Base-by-base conservation (phyloP, 35 echinoderm and acorn worm species). In the Amphiura filiformis region DNA sequence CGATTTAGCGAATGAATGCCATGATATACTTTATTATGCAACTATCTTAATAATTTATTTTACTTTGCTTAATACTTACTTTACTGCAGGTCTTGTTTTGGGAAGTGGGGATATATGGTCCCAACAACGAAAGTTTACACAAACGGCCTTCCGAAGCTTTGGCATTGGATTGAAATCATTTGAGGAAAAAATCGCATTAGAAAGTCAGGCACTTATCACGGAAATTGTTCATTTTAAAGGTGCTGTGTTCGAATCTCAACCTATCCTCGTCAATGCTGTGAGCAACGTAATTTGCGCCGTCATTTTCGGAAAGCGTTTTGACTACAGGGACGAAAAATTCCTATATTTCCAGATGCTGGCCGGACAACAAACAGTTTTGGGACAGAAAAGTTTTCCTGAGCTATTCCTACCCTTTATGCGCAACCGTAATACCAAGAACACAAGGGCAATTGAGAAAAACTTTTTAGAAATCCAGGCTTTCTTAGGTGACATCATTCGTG, bases 221-320 rank as follows among this genome's bases (percentile, higher is more conserved):
- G 85, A 87, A 65, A 77, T 87, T 36, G 20, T 37, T 30, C 1
- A 30, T n/a, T 78, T 78, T 17, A 77, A 39, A 1, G 85, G 65
- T 34, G 42, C 37, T 26, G 0, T 56, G 15, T 77, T 78, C 39
- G 39, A 87, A 36, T 70, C 85, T 0, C 39, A 87, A 34, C 38
- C 18, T 0, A 11, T 87, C 1, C 36, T 87, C 37, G 33, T 36
- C 0, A 87, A 87, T 37, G 89, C 89, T 0, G 82, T 91, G 0
- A 85, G 81, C 34, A 91, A 91, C 42, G 82, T 91, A 9, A 85
- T 91, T 37, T 91, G 89, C 56, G 39, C 81, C 14, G 89, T 91
- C 0, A 31, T 79, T 2, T 90, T 90, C 37, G 93, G 93, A 64
- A 57, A 90, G 30, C 77, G 93, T 11, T 94, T 87, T 42, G 75